These are phyloP conservation scores for Zeugodacus cucurbitae DNA, from an alignment of 1,140 invertebrate genomes.

Conservation along the genomic window DNA sequence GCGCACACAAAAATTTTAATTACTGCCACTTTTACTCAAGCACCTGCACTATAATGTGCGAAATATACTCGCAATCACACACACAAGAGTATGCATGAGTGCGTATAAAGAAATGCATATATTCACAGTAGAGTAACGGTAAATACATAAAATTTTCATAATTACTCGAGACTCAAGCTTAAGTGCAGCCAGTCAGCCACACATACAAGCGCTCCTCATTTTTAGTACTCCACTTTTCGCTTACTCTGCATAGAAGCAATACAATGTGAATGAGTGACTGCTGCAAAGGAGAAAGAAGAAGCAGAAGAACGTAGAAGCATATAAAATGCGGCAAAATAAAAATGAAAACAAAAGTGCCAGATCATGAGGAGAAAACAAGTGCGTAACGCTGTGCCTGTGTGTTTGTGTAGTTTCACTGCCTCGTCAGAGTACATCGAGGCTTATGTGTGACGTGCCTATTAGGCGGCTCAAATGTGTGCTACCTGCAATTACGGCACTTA, in stretches of 20 bases:
- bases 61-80: background rate
- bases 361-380: background rate
- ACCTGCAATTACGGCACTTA: background rate
- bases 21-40: slow-evolving; percentile 13
- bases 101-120: background rate
- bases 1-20: slow-evolving; percentile 30
- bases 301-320: background rate
- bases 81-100: background rate
- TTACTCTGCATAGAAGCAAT: background rate
- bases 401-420: background rate
- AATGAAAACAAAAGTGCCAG: background rate
- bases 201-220: background rate
- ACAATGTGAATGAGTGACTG: background rate
- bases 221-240: background rate
- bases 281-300: background rate
- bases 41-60: background rate
- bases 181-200: background rate
- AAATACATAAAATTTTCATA: slow-evolving; percentile 12
- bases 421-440: background rate
- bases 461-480: background rate
- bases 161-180: background rate
- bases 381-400: background rate
- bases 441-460: background rate
- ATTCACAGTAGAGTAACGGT: background rate
- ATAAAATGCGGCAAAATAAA: background rate